These are phyloP conservation scores for Cyclura pinguis DNA, from an alignment of 2,797 vertebrate species.

Conservation along the genomic window DNA sequence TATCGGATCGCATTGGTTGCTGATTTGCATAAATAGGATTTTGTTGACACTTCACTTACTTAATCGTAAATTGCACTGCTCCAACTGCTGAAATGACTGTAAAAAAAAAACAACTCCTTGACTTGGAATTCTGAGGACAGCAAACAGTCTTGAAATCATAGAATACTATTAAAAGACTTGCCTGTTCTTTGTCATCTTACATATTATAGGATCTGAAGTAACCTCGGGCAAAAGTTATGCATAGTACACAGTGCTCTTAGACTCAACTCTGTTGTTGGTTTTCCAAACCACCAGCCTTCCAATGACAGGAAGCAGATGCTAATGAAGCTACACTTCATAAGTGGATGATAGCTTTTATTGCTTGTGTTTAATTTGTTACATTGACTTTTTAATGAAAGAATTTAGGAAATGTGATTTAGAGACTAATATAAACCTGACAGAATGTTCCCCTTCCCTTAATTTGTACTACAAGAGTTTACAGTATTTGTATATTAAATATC, in stretches of 20 bases:
- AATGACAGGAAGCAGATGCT: constrained; percentile 23
- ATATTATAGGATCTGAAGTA: background rate
- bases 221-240: background rate
- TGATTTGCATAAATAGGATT: constrained; percentile 50
- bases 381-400: constrained; percentile 45
- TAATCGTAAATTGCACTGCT: fast-evolving
- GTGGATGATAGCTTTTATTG: constrained; percentile 50
- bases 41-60: constrained; percentile 38
- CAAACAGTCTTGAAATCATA: background rate
- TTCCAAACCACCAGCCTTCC: constrained; percentile 2
- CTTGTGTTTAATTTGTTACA: constrained; percentile 41
- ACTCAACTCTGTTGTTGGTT: background rate
- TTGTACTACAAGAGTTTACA: constrained; percentile 16
- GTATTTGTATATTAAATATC: background rate
- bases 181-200: background rate
- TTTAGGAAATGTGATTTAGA: constrained; percentile 35
- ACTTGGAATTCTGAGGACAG: constrained; percentile 20
- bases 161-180: constrained; percentile 5
- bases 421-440: background rate
- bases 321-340: constrained; percentile 38
- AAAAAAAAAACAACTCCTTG: constrained; percentile 30
- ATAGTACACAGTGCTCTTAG: background rate
- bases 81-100: background rate
- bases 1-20: constrained; percentile 22
- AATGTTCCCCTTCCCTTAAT: background rate